A percentile compares a stretch with the other conserved stretches of the same genome.
Conservation (phyloP, 2,888 invertebrate species). For the Acanthacorydalis orientalis region DNA sequence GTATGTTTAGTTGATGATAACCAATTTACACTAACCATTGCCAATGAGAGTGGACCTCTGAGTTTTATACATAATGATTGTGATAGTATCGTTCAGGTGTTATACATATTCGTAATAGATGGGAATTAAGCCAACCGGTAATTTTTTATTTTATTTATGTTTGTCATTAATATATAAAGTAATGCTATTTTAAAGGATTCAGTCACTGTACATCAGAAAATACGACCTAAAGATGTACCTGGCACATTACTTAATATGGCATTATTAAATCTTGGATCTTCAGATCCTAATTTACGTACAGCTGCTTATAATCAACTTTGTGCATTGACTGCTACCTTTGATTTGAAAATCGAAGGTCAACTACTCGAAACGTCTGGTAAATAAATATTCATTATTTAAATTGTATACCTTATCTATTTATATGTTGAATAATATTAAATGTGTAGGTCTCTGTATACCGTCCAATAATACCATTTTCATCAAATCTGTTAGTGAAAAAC, state of each 20-base stretch:
- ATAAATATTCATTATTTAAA: slow-evolving; percentile 4
- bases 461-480: slow-evolving; percentile 98
- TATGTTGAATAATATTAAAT: neutral
- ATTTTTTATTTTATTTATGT: neutral
- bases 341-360: slow-evolving; percentile 94
- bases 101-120: slow-evolving; percentile 89
- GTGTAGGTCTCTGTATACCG: slow-evolving; percentile 78
- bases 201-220: slow-evolving; percentile 93
- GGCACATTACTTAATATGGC: slow-evolving; percentile 96
- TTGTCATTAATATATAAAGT: neutral
- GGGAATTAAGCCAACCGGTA: slow-evolving; percentile 92
- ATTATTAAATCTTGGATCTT: slow-evolving; percentile 86
- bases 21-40: slow-evolving; percentile 90
- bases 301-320: slow-evolving; percentile 96
- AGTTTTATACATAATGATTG: slow-evolving; percentile 98
- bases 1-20: slow-evolving; percentile 93
- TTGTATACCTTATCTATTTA: neutral
- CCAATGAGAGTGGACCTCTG: slow-evolving; percentile 86
- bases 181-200: slow-evolving; percentile 46
- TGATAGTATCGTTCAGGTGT: slow-evolving; percentile 92
- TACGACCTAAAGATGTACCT: slow-evolving; percentile 94
- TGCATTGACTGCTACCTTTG: slow-evolving; percentile 91
- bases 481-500: slow-evolving; percentile 87
- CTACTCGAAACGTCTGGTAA: slow-evolving; percentile 79
- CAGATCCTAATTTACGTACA: slow-evolving; percentile 87